Base-by-base conservation (phyloP, 2,113 vertebrate species). In the Taurulus bubalis region DNA sequence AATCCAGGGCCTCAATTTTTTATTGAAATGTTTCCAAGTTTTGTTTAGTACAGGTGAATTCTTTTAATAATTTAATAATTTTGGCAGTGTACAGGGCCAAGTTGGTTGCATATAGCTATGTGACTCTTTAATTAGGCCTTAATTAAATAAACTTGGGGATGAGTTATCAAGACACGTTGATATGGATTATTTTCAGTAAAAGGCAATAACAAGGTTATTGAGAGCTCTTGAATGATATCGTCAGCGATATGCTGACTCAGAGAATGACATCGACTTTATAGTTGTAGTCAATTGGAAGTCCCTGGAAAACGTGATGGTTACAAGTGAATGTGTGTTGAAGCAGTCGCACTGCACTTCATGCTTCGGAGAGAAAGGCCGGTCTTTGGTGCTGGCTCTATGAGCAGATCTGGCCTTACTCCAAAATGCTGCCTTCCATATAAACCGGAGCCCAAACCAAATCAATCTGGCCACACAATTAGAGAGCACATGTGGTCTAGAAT, bases 391-490 rank as follows among this genome's bases (percentile, higher is more conserved):
- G 47, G 6, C 47, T 51, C 47, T 3, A 22, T 2, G 18, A 51
- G 49, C 8, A 56, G 64, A 42, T 8, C 66, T 74, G 77, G 77
- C 47, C 45, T 78, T 59, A 4, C 22, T 49, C 66, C 70, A 66
- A 32, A 42, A 26, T 3, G 47, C 60, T 55, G 49, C 64, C 62
- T 42, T 34, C 32, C 11, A 32, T 11, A 73, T 20, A 77, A 49
- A 77, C 51, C 73, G 1, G 3, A 45, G 49, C 47, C 78, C 64
- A 67, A 58, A 73, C 75, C n/a, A 20, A 67, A 71, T 65, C 67
- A 79, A 65, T 82, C 68, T 77, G 72, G 72, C 28, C 22, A 30
- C 78, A 77, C 58, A 71, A 53, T 84, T 65, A 74, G 56, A 73
- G 30, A 77, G 40, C 60, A 60, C 71, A 82, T 45, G 36, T 28